Evolutionary conservation across 2,888 invertebrate genomes (phyloP).

Genomic region (Gibbula magus): DNA sequence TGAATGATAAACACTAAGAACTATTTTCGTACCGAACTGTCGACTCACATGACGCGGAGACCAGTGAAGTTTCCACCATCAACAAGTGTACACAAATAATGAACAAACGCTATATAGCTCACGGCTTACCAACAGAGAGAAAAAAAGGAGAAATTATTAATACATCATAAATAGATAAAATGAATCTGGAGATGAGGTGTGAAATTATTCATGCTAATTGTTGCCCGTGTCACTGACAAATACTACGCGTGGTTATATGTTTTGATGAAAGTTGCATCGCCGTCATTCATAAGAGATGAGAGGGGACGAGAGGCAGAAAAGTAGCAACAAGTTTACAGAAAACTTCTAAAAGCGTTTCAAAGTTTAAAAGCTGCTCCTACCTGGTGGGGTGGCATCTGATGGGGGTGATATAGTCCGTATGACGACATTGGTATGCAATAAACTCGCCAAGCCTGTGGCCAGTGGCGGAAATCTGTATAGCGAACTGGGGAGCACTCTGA

Average conservation of each 20-base stretch:
- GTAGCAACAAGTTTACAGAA: neutral
- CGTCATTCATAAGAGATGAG: constrained; percentile 39
- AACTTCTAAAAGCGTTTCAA: neutral
- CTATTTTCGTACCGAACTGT: neutral
- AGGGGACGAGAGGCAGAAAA: neutral
- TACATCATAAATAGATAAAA: constrained; percentile 18
- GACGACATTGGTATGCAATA: constrained; percentile 37
- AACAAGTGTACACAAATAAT: too few species aligned
- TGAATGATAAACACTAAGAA: too few species aligned
- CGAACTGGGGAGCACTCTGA: neutral
- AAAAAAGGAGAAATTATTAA: constrained; percentile 24
- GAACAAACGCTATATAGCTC: too few species aligned
- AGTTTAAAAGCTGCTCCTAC: constrained; percentile 6
- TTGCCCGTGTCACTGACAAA: neutral
- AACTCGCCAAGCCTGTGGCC: neutral
- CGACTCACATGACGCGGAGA: neutral
- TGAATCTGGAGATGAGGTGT: neutral
- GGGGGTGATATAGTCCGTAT: constrained; percentile 42
- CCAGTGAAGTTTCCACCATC: too few species aligned
- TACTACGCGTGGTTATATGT: neutral
- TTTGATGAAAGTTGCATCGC: constrained; percentile 35
- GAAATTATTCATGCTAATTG: constrained; percentile 22
- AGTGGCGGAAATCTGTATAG: constrained; percentile 1
- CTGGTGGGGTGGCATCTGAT: constrained; percentile 28
- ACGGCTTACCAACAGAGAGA: neutral